Evolutionary conservation across 2,113 vertebrate genomes (phyloP), one percentile per base, ranked within the genome.

Genomic region (Willisornis vidua): DNA sequence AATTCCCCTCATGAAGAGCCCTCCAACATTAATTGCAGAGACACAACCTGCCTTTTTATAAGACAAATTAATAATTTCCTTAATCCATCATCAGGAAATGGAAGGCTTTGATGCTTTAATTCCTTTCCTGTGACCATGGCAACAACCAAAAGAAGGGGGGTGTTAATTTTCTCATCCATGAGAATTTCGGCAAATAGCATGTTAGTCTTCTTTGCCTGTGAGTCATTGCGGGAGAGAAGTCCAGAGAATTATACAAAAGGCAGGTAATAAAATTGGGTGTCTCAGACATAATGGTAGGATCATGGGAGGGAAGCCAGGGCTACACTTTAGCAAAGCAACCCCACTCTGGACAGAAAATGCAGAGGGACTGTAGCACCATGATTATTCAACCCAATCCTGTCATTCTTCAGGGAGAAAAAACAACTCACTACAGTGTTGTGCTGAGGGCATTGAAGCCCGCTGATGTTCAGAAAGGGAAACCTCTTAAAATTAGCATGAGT

Each of bases 61-160:
- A 96, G 65, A 95, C 85, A 97, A 97, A 97, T 89, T 93, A 96
- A 96, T 97, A 91, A 87, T 97, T 96, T 95, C 91, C 80, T 93
- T 97, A 96, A 92, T 95, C 90, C 89, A 92, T 85, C 96, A 97
- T 95, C 20, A 24, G 90, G 72, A 96, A 95, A 78, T 84, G 73
- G 92, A 76, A 97, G 73, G 94, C 94, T 94, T 97, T 96, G 90
- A 91, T 97, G 94, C 81, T 96, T 97, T 97, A 97, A 96, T 96
- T 92, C 95, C 89, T 94, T 91, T 89, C 85, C 74, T 93, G 96
- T 97, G 96, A 96, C 96, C 93, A 97, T 96, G 94, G 96, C 92
- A 97, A 97, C 96, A 94, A 97, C 48, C 92, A 96, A 96, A 91
- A 72, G 14, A 24, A 4, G 5, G 23, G 22, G 19, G 23, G 18